A percentile compares a stretch with the other conserved stretches of the same genome.
Evolutionary conservation across 2,113 vertebrate genomes (phyloP).

Genomic region (Pongo abelii): DNA sequence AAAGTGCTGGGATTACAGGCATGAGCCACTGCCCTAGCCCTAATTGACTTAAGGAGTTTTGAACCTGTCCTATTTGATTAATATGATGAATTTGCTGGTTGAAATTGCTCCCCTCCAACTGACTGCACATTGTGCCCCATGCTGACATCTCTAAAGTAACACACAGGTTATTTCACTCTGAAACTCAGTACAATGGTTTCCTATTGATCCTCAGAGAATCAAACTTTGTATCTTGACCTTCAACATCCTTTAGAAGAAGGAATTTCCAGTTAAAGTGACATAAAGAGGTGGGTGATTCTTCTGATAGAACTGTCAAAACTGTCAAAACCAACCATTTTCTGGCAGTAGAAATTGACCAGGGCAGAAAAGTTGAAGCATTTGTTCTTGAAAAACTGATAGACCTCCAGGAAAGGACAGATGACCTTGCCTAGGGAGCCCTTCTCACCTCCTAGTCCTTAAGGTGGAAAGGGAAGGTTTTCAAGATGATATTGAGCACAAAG

Average conservation of each 20-base stretch:
- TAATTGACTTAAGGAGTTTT: neutral
- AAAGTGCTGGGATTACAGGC: too few species aligned
- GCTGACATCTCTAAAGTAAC: neutral
- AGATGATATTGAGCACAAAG: neutral
- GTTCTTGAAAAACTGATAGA: neutral
- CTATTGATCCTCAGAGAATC: neutral
- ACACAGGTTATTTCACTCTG: neutral
- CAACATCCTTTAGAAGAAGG: neutral
- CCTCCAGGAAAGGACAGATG: neutral
- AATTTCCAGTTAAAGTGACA: neutral
- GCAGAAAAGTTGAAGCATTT: neutral
- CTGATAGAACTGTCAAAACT: neutral
- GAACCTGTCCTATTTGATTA: neutral
- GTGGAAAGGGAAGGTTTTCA: neutral
- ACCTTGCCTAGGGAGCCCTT: neutral
- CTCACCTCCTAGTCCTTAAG: neutral
- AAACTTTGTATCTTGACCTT: neutral
- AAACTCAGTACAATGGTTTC: neutral
- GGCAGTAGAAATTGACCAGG: neutral
- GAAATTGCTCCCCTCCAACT: neutral
- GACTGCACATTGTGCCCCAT: rapidly evolving
- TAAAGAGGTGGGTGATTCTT: neutral
- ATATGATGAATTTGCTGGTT: neutral
- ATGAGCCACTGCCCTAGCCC: too few species aligned
- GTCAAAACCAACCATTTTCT: neutral